A percentile compares a stretch with the other conserved stretches of the same genome.
These are phyloP conservation scores for Peromyscus nudipes DNA, from an alignment of 2,797 vertebrate species.

Conservation along the genomic window DNA sequence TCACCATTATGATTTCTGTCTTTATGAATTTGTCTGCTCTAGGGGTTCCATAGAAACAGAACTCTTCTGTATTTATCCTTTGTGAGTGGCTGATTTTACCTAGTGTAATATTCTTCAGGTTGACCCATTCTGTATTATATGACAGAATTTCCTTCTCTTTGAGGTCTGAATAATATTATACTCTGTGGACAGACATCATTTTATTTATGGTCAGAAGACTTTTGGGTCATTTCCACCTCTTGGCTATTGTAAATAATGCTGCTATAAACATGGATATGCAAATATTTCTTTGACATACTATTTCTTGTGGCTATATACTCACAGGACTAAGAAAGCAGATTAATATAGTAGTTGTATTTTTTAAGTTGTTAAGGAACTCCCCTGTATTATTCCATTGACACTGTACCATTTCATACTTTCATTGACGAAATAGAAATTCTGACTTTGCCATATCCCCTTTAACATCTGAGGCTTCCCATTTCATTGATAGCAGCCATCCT, in stretches of 20 bases:
- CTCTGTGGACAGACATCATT: not conserved
- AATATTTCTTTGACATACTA: conserved; percentile 3
- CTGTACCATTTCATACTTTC: not conserved
- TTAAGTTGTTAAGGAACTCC: not conserved
- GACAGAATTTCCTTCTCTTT: not conserved
- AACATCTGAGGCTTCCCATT: not conserved
- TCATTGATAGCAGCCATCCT: not conserved
- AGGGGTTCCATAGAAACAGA: not conserved
- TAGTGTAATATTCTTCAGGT: not conserved
- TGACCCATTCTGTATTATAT: not conserved
- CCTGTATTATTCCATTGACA: not conserved
- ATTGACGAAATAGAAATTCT: not conserved
- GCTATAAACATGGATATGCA: not conserved
- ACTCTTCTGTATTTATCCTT: not conserved
- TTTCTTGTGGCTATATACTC: not conserved
- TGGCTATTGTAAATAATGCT: not conserved
- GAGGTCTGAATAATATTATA: not conserved
- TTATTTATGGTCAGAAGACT: not conserved
- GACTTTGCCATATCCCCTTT: not conserved
- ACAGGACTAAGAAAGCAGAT: not conserved
- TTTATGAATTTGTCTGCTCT: not conserved
- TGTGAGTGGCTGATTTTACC: conserved; percentile 32
- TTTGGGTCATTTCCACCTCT: conserved; percentile 10
- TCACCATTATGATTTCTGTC: not conserved
- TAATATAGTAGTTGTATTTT: not conserved